Conservation (phyloP, 2,113 vertebrate genomes). For the Podocnemis expansa region DNA sequence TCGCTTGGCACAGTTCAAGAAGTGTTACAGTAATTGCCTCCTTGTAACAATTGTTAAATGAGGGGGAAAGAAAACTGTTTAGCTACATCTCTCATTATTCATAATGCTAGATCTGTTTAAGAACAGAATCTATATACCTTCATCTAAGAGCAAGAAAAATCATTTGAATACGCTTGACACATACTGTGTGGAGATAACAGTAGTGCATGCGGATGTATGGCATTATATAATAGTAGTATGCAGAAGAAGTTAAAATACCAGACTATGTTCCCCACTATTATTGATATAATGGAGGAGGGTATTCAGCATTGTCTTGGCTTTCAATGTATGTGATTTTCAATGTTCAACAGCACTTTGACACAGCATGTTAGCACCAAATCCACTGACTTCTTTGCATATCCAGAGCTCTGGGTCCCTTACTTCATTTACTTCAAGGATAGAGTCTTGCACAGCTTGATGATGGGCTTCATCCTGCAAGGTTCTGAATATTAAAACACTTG, state of each 20-base stretch:
- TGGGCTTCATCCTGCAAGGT: neutral
- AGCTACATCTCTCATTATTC: neutral
- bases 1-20: neutral
- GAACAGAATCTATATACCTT: neutral
- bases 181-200: neutral
- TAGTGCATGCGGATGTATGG: rapidly evolving
- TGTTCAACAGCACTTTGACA: neutral
- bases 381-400: neutral
- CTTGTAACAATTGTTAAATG: constrained; percentile 26
- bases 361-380: neutral
- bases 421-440: neutral
- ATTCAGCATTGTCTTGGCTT: neutral
- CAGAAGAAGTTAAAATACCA: neutral
- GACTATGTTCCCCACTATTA: neutral
- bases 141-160: neutral
- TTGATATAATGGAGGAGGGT: neutral
- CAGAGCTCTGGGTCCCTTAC: neutral
- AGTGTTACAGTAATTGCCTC: neutral
- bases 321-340: neutral
- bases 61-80: neutral
- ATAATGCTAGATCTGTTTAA: neutral
- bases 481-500: neutral
- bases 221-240: neutral
- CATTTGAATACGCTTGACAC: rapidly evolving
- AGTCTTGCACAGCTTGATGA: neutral